Evolutionary conservation across 2,113 vertebrate genomes (phyloP).

Genomic region (Varanus komodoensis): DNA sequence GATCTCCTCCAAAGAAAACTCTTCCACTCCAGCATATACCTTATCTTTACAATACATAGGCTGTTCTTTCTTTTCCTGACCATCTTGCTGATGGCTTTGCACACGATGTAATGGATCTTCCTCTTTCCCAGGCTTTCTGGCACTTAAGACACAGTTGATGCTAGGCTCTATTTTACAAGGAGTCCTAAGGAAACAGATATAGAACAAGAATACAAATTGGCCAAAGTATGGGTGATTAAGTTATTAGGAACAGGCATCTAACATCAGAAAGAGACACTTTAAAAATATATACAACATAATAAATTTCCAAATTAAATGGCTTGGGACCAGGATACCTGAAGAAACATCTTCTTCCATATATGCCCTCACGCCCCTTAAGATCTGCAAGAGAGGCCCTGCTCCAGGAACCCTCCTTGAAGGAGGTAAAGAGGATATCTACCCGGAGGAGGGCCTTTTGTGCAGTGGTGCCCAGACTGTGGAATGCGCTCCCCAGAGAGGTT

Average conservation of each 20-base stretch:
- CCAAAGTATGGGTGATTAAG: neutral
- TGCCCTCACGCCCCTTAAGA: too few species aligned
- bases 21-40: slow-evolving; percentile 88
- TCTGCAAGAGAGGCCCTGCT: too few species aligned
- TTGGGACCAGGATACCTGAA: neutral
- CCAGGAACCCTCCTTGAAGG: too few species aligned
- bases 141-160: slow-evolving; percentile 87
- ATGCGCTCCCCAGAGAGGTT: too few species aligned
- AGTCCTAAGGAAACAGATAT: slow-evolving; percentile 80
- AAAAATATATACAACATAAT: neutral
- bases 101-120: slow-evolving; percentile 89
- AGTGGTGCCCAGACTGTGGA: too few species aligned
- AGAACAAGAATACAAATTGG: neutral
- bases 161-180: slow-evolving; percentile 94
- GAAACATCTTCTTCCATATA: too few species aligned
- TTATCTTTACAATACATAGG: slow-evolving; percentile 95
- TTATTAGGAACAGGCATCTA: neutral
- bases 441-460: too few species aligned
- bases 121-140: slow-evolving; percentile 83
- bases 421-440: too few species aligned
- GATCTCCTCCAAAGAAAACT: slow-evolving; percentile 96
- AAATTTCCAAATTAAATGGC: neutral
- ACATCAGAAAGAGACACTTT: neutral
- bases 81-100: slow-evolving; percentile 82
- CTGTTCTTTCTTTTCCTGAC: slow-evolving; percentile 79